Conservation (phyloP, 2,797 vertebrate species). For the Botia kubotai region DNA sequence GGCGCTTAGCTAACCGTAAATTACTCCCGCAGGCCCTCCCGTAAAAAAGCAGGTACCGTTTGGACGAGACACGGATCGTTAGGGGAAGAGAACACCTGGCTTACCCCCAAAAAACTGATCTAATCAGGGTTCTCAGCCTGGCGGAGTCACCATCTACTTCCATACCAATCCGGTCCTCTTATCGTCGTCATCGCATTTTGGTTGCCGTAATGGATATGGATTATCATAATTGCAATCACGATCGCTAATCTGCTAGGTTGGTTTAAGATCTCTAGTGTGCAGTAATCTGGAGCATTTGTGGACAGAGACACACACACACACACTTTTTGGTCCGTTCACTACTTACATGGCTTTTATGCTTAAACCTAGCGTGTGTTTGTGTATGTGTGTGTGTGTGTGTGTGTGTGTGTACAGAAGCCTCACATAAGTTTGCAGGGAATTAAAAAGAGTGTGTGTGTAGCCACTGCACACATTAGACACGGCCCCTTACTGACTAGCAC, state of each 20-base stretch:
- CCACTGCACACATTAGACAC: neutral
- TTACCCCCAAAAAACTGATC: conserved; percentile 18
- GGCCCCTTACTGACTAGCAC: conserved; percentile 41
- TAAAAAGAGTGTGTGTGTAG: neutral
- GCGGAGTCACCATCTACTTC: conserved; percentile 26
- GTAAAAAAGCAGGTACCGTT: conserved; percentile 1
- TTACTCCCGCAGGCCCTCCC: conserved; percentile 46
- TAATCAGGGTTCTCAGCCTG: conserved; percentile 1
- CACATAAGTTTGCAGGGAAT: neutral
- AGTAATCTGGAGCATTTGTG: conserved; percentile 44
- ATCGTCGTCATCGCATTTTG: conserved; percentile 62
- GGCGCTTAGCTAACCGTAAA: conserved; percentile 72
- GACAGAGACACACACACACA: conserved; percentile 48
- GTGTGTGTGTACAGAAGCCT: conserved; percentile 3
- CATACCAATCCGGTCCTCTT: conserved; percentile 55
- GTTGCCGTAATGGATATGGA: conserved; percentile 68
- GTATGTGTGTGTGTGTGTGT: neutral
- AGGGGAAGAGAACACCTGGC: conserved; percentile 40
- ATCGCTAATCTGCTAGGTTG: conserved; percentile 62
- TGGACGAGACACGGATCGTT: conserved; percentile 7
- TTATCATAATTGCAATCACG: conserved; percentile 73
- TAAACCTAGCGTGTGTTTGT: neutral
- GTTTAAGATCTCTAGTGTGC: conserved; percentile 60
- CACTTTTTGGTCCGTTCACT: neutral
- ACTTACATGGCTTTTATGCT: neutral